Base-by-base conservation (phyloP, 2,113 vertebrate genomes). In the Indicator indicator region DNA sequence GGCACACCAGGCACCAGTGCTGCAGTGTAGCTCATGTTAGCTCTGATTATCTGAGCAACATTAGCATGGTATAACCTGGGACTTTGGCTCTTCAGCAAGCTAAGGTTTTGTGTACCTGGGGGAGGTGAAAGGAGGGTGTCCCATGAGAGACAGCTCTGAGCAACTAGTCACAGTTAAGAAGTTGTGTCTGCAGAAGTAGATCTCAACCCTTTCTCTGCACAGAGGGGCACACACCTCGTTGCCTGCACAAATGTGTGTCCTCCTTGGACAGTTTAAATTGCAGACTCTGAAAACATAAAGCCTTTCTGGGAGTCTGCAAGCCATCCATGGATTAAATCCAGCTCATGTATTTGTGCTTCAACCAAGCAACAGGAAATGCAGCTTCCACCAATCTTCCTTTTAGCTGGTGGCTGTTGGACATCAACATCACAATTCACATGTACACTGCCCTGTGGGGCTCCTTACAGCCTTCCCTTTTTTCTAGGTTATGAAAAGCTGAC, bases 1-100 rank as follows among this genome's bases (percentile, higher is more conserved):
- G 75, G 56, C 48, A 32, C 3, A 2, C 44, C 42, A 33, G 0
- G 0, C 50, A 0, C 11, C 6, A 0, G 18, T n/a, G 30, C 11
- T 42, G 13, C 15, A 10, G 12, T 13, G 58, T 3, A n/a, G 60
- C 17, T 42, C 18, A 0, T 7, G 73, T 42, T 32, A 24, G 50
- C 72, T 62, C 33, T 36, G 82, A 20, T 20, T 38, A 14, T 36
- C 32, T 69, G 93, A 63, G 62, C 12, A 50, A 28, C 70, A 11
- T 63, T 11, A 27, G 77, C 50, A 44, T 0, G 0, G 36, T 21
- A 2, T 23, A 23, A 23, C 33, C 74, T 12, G 65, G n/a, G 62
- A 16, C 1, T 4, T 54, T 79, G 77, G 38, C 64, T 79, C 40
- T 16, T 58, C 42, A 54, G 65, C 59, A 17, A 7, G 15, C 52